These are phyloP conservation scores for Drosophila neonasuta DNA, from an alignment of 2,888 invertebrate species.

Conservation along the genomic window DNA sequence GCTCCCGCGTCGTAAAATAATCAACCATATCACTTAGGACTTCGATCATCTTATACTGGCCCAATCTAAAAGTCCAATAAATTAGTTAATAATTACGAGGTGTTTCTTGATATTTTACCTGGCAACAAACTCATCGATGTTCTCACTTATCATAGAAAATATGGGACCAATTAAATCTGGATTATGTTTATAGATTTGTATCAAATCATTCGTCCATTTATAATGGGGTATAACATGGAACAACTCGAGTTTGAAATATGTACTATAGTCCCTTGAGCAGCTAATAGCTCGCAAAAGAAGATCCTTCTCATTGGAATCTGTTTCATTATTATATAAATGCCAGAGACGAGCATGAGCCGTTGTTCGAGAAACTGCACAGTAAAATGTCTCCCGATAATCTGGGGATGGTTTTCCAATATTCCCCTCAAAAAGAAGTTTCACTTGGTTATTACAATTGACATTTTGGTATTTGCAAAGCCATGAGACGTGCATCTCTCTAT, in stretches of 20 bases:
- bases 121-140: slow-evolving; percentile 44
- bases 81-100: slow-evolving; percentile 1
- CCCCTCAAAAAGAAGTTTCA: slow-evolving; percentile 42
- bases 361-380: slow-evolving; percentile 58
- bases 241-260: slow-evolving; percentile 83
- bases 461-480: slow-evolving; percentile 86
- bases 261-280: slow-evolving; percentile 85
- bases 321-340: slow-evolving; percentile 84
- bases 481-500: slow-evolving; percentile 84
- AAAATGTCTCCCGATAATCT: slow-evolving; percentile 69
- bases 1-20: slow-evolving; percentile 66
- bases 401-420: slow-evolving; percentile 13
- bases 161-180: slow-evolving; percentile 76
- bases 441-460: slow-evolving; percentile 83
- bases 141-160: slow-evolving; percentile 56
- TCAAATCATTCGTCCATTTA: slow-evolving; percentile 56
- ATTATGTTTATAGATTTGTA: slow-evolving; percentile 83
- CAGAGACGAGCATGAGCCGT: slow-evolving; percentile 28
- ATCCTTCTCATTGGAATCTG: slow-evolving; percentile 86
- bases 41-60: slow-evolving; percentile 54
- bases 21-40: slow-evolving; percentile 59
- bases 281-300: slow-evolving; percentile 86
- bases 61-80: slow-evolving; percentile 51
- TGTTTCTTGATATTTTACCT: slow-evolving; percentile 49
- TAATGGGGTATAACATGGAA: slow-evolving; percentile 9